phyloP scores from a whole-genome alignment of 1,140 invertebrate species.

The Hylaeus volcanicus region DNA sequence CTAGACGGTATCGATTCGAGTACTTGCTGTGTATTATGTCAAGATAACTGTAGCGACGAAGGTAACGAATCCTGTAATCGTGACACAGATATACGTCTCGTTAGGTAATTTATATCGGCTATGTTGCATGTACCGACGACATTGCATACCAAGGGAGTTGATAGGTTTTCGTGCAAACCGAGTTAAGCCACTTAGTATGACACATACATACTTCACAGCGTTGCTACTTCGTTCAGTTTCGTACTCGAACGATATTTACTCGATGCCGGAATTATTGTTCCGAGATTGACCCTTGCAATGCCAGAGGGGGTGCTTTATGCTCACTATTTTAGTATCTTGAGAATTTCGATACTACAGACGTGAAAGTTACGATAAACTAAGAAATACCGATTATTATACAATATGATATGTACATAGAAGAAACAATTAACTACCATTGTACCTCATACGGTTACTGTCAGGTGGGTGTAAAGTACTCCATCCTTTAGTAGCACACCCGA shows the following conservation, averaged over 20 bases:
- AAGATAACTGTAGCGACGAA: neutral
- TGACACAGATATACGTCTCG: neutral
- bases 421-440: too few relatives aligned
- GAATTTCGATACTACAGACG: too few relatives aligned
- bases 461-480: too few relatives aligned
- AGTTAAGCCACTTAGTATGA: neutral
- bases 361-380: too few relatives aligned
- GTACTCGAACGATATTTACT: neutral
- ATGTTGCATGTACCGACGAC: neutral
- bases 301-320: too few relatives aligned
- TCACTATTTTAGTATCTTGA: too few relatives aligned
- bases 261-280: neutral
- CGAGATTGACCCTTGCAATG: neutral
- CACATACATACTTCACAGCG: neutral
- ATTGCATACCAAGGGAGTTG: neutral
- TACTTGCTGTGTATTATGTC: neutral
- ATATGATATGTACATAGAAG: too few relatives aligned
- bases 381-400: too few relatives aligned
- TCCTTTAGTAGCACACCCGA: too few relatives aligned
- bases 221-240: neutral
- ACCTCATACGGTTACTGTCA: too few relatives aligned
- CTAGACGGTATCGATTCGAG: neutral
- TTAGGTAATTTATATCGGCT: neutral
- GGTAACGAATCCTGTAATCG: conserved; percentile 10
- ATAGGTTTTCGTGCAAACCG: conserved; percentile 16